Evolutionary conservation across 2,797 vertebrate genomes (phyloP).

Genomic region (Mormyrops attenuatus): DNA sequence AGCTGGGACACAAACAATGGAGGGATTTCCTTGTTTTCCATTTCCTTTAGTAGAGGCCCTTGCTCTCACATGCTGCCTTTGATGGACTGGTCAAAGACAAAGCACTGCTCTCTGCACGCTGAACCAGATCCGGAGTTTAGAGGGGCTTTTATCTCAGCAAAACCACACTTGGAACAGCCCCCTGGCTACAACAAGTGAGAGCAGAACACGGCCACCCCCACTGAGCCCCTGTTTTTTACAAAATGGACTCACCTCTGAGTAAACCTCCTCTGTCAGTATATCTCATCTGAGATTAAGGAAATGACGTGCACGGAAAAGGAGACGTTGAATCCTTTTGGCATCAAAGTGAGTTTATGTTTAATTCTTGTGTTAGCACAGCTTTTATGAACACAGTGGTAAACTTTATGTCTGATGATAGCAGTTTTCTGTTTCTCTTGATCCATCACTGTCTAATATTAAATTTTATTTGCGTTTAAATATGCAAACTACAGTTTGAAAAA

Average conservation of each 20-base stretch:
- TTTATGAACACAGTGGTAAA: neutral
- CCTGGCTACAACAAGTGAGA: neutral
- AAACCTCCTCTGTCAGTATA: neutral
- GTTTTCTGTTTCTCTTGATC: neutral
- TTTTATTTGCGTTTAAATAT: neutral
- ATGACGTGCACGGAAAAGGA: neutral
- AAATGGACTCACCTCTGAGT: neutral
- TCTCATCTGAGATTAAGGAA: neutral
- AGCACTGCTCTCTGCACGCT: slow-evolving; percentile 36
- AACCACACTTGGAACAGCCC: slow-evolving; percentile 6
- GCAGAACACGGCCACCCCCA: neutral
- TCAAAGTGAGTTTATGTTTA: neutral
- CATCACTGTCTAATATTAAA: neutral
- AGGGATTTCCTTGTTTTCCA: slow-evolving; percentile 70
- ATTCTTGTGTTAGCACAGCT: neutral
- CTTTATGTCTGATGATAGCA: neutral
- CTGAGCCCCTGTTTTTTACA: neutral
- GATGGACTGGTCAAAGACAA: slow-evolving; percentile 25
- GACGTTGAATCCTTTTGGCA: neutral
- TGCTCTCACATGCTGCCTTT: slow-evolving; percentile 34
- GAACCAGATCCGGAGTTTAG: slow-evolving; percentile 29
- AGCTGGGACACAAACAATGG: slow-evolving; percentile 64
- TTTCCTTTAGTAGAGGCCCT: slow-evolving; percentile 38
- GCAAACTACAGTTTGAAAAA: neutral
- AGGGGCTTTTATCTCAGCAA: slow-evolving; percentile 21